A percentile compares a stretch with the other conserved stretches of the same genome.
Evolutionary conservation across 2,113 vertebrate genomes (phyloP).

Genomic region (Bos indicus): DNA sequence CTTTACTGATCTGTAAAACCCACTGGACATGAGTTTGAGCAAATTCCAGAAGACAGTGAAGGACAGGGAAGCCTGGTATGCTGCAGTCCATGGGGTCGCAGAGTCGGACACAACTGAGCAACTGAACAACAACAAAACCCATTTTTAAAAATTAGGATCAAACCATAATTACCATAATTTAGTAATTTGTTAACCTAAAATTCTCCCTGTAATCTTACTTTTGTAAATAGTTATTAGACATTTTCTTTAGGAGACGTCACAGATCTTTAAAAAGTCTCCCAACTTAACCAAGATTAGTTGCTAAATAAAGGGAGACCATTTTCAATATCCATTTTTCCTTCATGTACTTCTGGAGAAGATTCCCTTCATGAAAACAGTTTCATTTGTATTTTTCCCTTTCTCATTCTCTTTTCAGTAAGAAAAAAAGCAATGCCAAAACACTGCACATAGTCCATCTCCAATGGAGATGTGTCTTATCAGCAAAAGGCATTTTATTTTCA

Average conservation of each 20-base stretch:
- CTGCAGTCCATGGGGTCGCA: not conserved
- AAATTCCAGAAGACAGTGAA: not conserved
- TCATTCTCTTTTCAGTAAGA: not conserved
- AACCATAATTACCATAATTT: not conserved
- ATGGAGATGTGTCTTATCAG: not conserved
- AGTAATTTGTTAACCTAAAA: not conserved
- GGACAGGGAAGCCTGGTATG: not conserved
- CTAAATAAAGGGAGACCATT: not conserved
- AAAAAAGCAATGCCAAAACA: not conserved
- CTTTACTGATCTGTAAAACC: not conserved
- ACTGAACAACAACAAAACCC: not conserved
- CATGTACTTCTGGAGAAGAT: not conserved
- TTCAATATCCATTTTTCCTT: not conserved
- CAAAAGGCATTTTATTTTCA: not conserved
- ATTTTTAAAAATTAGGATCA: not conserved
- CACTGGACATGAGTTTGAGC: not conserved
- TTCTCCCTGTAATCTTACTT: not conserved
- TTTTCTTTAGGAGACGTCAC: not conserved
- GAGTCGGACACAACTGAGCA: not conserved
- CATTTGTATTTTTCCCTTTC: not conserved
- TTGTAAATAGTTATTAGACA: not conserved
- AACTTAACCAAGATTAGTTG: not conserved
- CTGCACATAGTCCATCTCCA: not conserved
- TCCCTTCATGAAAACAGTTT: not conserved
- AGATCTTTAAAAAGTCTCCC: constrained; percentile 13